Percentiles rank a stretch among this genome's conserved stretches.
phyloP scores from a whole-genome alignment of 2,797 vertebrate genomes.

The Chrysocyon brachyurus region DNA sequence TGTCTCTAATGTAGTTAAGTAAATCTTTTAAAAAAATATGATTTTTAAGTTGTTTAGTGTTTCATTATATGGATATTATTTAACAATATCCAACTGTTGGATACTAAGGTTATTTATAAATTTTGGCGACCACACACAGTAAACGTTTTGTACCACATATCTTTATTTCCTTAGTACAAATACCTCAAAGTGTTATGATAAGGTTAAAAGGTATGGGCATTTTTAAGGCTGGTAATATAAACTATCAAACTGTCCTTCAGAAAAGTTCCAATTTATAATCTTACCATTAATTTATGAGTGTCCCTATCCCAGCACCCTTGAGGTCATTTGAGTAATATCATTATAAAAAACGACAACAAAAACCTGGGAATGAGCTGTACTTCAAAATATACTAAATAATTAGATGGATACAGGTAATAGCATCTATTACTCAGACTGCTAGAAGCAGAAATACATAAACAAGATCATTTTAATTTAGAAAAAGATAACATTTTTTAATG shows the following conservation, averaged over 20 bases:
- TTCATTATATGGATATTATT: neutral
- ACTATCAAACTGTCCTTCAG: neutral
- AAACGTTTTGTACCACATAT: constrained; percentile 29
- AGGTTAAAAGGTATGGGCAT: neutral
- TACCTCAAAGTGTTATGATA: constrained; percentile 5
- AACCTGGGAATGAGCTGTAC: neutral
- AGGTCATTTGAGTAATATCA: constrained; percentile 15
- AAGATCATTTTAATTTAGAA: neutral
- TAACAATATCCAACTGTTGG: neutral
- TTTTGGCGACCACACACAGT: neutral
- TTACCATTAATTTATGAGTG: constrained; percentile 30
- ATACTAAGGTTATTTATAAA: constrained; percentile 24
- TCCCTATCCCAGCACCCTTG: neutral
- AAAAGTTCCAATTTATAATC: constrained; percentile 34
- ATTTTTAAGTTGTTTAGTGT: constrained; percentile 46
- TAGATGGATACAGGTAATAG: neutral
- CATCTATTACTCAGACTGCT: neutral
- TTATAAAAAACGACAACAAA: neutral
- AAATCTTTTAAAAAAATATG: constrained; percentile 38
- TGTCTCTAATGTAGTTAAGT: neutral
- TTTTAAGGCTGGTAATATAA: constrained; percentile 44
- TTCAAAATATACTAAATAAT: constrained; percentile 4
- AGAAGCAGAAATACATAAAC: constrained; percentile 17
- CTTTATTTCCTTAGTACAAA: constrained; percentile 19
- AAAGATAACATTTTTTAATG: neutral